Evolutionary conservation across 2,797 vertebrate species (phyloP).

Genomic region (Odontamblyopus lacepedii): DNA sequence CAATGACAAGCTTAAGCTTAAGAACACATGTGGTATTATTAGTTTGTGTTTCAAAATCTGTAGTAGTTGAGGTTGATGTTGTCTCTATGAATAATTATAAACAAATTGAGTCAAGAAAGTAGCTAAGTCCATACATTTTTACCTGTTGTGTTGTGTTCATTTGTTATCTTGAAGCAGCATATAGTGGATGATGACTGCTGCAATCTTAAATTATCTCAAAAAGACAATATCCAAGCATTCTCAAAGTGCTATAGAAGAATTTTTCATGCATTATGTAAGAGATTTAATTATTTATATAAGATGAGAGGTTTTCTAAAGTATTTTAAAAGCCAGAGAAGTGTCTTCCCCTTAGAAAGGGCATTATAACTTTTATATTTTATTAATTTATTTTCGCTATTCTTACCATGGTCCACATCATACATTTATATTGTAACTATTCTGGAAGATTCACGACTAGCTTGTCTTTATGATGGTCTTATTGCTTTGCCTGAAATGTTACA

Average conservation of each 20-base stretch:
- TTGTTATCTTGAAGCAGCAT: neutral
- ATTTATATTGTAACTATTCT: neutral
- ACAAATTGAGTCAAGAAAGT: neutral
- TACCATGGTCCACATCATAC: neutral
- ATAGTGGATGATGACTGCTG: neutral
- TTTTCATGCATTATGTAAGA: neutral
- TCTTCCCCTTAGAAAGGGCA: neutral
- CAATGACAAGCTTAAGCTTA: neutral
- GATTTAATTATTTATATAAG: neutral
- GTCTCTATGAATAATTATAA: neutral
- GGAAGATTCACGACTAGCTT: too few relatives aligned
- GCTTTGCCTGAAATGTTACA: too few relatives aligned
- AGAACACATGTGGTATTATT: neutral
- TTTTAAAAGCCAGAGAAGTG: neutral
- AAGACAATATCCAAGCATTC: neutral
- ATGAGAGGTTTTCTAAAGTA: neutral
- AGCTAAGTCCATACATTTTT: too few relatives aligned
- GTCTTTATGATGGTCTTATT: too few relatives aligned
- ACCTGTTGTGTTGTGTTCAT: neutral
- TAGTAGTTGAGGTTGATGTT: too few relatives aligned
- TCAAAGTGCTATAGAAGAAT: neutral
- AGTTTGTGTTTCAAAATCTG: too few relatives aligned
- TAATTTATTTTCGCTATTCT: neutral
- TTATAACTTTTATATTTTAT: neutral
- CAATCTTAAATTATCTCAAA: neutral